Evolutionary conservation across 2,888 invertebrate species (phyloP).

Genomic region (Pycnomerus fuliginosus): DNA sequence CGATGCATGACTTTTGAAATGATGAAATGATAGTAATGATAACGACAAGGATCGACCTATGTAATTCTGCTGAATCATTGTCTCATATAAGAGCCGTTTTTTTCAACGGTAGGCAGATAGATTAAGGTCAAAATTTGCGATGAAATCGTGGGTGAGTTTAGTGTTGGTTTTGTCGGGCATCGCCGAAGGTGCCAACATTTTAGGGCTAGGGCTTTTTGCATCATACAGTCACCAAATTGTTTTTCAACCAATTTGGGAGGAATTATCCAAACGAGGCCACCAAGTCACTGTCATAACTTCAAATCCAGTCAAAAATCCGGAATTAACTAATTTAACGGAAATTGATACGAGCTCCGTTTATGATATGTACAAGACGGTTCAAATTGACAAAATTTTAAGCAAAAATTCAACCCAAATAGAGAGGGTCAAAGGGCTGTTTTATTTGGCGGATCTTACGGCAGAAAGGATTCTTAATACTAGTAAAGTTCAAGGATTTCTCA

Average conservation of each 20-base stretch:
- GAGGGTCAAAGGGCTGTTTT: background rate
- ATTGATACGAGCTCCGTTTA: constrained; percentile 43
- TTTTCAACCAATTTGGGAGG: constrained; percentile 46
- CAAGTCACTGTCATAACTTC: constrained; percentile 50
- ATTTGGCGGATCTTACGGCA: background rate
- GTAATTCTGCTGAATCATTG: too few species aligned
- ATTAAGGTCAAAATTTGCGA: too few species aligned
- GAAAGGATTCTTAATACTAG: constrained; percentile 4
- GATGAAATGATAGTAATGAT: too few species aligned
- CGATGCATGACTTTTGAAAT: too few species aligned
- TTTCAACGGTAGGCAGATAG: too few species aligned
- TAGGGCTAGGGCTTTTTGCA: constrained; percentile 46
- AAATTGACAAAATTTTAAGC: constrained; percentile 2
- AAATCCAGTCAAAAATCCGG: constrained; percentile 44
- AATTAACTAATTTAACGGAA: constrained; percentile 41
- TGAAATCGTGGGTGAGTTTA: too few species aligned
- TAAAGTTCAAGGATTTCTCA: background rate
- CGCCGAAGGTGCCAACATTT: constrained; percentile 39
- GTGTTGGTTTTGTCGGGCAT: too few species aligned
- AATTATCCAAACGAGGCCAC: constrained; percentile 50
- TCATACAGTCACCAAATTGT: constrained; percentile 52
- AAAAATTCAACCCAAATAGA: constrained; percentile 1
- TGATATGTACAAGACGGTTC: constrained; percentile 23
- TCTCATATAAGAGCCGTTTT: too few species aligned
- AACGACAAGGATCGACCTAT: too few species aligned